Conservation (phyloP, 2,888 invertebrate genomes). For the Capitulum mitella region DNA sequence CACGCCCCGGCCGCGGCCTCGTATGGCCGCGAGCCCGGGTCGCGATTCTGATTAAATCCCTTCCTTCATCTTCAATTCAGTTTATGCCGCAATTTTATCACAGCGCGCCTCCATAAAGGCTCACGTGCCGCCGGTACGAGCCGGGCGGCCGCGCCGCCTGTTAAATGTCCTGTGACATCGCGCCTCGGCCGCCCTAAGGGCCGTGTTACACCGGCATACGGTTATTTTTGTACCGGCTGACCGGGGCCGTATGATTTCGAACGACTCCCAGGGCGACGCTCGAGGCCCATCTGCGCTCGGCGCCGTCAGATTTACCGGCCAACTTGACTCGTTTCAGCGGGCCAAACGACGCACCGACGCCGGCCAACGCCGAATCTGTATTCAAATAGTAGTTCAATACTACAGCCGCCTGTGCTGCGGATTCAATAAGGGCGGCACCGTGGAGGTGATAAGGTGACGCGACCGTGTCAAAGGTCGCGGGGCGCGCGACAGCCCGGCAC, state of each 20-base stretch:
- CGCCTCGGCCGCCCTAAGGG: not conserved
- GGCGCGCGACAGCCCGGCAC: not conserved
- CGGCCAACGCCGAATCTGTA: conserved; percentile 14
- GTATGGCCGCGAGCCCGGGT: not conserved
- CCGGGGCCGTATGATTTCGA: conserved; percentile 1
- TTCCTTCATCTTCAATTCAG: conserved; percentile 24
- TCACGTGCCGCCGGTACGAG: not conserved
- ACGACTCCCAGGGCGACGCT: not conserved
- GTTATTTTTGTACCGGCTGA: not conserved
- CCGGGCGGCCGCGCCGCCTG: not conserved
- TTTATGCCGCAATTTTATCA: conserved; percentile 20
- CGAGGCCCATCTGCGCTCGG: not conserved
- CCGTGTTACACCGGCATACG: not conserved
- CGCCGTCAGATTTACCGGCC: conserved; percentile 20
- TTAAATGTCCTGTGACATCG: not conserved
- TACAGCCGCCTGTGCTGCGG: not conserved
- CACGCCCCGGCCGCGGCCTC: not conserved
- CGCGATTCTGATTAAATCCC: conserved; percentile 21
- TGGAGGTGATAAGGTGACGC: not conserved
- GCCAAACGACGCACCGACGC: not conserved
- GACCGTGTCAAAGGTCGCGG: not conserved
- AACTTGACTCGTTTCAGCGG: conserved; percentile 13
- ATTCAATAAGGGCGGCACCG: not conserved
- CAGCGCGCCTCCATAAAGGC: not conserved
- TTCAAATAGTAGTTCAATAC: conserved; percentile 24